Base-by-base conservation (phyloP, 2,797 vertebrate genomes). In the Hozukius guyotensis region DNA sequence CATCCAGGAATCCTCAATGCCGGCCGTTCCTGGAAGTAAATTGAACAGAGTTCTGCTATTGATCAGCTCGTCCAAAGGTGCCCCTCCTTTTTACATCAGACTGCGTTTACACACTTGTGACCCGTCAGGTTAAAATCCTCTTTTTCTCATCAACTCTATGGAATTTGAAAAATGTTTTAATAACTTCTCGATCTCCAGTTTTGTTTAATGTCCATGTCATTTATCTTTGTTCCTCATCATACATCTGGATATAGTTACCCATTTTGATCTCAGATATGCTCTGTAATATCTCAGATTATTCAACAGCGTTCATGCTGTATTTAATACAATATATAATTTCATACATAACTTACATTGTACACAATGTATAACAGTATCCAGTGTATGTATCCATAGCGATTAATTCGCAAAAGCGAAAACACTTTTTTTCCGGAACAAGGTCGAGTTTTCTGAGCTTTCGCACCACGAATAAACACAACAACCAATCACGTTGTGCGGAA, bases 31-130 rank as follows among this genome's bases (percentile, higher is more conserved):
- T 66, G 72, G 83, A 85, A 87, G 66, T 49, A 38, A 72, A 82
- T 70, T 66, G 63, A 92, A 88, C 82, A 78, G 55, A 71, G 49
- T 61, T 75, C n/a, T 60, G 34, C 29, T 67, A 81, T 83, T 56
- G 81, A 89, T 78, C n/a, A 60, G 11, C 5, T 42, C 8, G n/a
- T 36, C 57, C 70, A 68, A 49, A 60, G 27, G 38, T 14, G 63
- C 56, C 68, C 53, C 29, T 49, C 42, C 2, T 49, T 63, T 63
- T 57, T n/a, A 29, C 34, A 11, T 25, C 25, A 52, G 46, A 52
- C 29, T 16, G 29, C 49, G 49, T 71, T 71, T 12, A 56, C 13
- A 60, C 36, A 16, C 13, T 34, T 27, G 1, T 24, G 60, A 34
- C 32, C 9, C 22, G 20, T 9, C 13, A 13, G 46, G 65, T 68